Base-by-base conservation (phyloP, 2,113 vertebrate genomes). In the Menura novaehollandiae region DNA sequence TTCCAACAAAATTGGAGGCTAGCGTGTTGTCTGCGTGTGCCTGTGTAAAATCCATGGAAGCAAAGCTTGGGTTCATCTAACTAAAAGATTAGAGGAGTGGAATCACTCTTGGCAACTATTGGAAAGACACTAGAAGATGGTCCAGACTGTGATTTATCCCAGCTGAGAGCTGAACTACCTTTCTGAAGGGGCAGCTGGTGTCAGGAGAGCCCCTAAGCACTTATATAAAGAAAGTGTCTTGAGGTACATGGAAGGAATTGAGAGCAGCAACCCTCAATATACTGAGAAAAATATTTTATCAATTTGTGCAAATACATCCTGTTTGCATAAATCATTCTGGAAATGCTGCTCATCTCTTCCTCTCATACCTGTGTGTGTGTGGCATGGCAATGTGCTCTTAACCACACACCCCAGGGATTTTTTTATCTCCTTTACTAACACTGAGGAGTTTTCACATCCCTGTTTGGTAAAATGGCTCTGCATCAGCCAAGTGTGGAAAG, bases 401-500 rank as follows among this genome's bases (percentile, higher is more conserved):
- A n/a, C 59, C 32, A 22, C 1, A 5, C 35, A 39, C 24, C 33
- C 52, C 13, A 8, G 5, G 4, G 6, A 13, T 24, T 37, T 58
- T 87, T 92, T 89, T 75, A 69, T 88, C 93, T 80, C 73, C 30
- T 80, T 41, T n/a, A 21, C 72, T 63, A 81, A 71, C 56, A 35
- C 60, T 52, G 88, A 76, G 77, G 81, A 74, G 63, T 77, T 94
- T 86, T 91, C 84, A 91, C 78, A 80, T 94, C 89, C 73, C 86
- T 85, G 26, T 72, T 85, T 73, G 89, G 84, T 82, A 55, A 92
- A 91, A 87, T 53, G 73, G 55, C 77, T 87, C 68, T 9, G 12
- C 85, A 78, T 84, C 75, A 89, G 72, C 46, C 18, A 86, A 77
- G 91, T 91, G 88, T 91, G 92, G 95, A 95, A 86, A 92, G 83